Percentiles rank a stretch among this genome's conserved stretches.
These are phyloP conservation scores for Phaonia tiefii DNA, from an alignment of 2,888 invertebrate species.

Conservation along the genomic window DNA sequence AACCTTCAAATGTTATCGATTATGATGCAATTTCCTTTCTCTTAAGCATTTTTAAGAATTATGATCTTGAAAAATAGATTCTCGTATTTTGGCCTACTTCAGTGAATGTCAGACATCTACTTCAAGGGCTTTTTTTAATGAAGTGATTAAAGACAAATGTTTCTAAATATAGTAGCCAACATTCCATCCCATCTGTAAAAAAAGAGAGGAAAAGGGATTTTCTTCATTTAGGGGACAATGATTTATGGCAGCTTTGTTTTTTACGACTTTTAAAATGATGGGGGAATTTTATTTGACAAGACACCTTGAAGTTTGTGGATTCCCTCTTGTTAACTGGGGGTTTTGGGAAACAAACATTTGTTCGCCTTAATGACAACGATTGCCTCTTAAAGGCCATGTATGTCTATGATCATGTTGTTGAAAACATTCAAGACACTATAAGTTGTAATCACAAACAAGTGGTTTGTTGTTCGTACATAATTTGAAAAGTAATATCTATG, in stretches of 20 bases:
- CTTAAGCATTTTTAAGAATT: slow-evolving; percentile 50
- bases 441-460: no score
- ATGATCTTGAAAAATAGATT: slow-evolving; percentile 57
- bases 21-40: slow-evolving; percentile 43
- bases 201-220: not conserved
- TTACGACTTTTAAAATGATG: no score
- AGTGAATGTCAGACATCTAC: slow-evolving; percentile 23
- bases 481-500: no score
- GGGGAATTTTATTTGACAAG: no score
- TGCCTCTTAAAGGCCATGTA: no score
- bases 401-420: no score
- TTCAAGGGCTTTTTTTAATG: slow-evolving; percentile 51
- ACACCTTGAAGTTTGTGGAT: not conserved
- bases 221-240: not conserved
- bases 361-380: no score
- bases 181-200: slow-evolving; percentile 8
- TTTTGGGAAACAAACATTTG: not conserved
- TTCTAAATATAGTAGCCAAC: slow-evolving; percentile 11
- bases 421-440: no score
- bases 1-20: slow-evolving; percentile 24
- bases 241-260: no score
- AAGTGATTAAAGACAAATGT: slow-evolving; percentile 53
- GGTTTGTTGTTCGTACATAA: no score
- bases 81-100: slow-evolving; percentile 6
- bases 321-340: not conserved